Evolutionary conservation across 2,113 vertebrate species (phyloP).

Genomic region (Dicaeum eximium): DNA sequence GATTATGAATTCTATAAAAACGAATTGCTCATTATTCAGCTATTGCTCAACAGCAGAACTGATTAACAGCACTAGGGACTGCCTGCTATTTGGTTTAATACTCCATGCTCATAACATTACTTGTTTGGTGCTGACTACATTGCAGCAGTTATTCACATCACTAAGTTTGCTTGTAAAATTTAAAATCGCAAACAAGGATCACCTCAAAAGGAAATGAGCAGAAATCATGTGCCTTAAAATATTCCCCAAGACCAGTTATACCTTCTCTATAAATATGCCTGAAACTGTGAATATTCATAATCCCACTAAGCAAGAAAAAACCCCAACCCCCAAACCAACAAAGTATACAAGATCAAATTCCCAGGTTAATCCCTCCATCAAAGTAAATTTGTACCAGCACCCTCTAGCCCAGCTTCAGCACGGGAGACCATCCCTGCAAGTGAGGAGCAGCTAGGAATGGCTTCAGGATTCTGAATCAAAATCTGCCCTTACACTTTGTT

Average conservation of each 20-base stretch:
- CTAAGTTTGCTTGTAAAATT: neutral
- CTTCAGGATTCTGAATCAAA: neutral
- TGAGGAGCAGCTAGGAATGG: neutral
- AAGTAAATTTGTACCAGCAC: neutral
- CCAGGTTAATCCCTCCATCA: neutral
- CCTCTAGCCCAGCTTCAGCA: neutral
- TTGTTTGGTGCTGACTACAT: neutral
- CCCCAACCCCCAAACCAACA: neutral
- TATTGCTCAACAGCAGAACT: neutral
- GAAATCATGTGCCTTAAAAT: neutral
- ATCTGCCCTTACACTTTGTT: neutral
- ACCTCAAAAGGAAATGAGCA: neutral
- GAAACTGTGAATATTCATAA: neutral
- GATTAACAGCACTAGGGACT: neutral
- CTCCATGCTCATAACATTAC: rapidly evolving
- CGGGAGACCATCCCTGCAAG: neutral
- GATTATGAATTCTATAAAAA: constrained; percentile 28
- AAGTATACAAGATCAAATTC: neutral
- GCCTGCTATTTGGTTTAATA: neutral
- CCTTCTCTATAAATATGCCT: neutral
- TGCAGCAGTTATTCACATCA: neutral
- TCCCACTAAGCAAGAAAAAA: neutral
- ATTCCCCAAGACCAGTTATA: neutral
- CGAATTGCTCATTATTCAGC: neutral
- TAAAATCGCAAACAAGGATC: neutral